Base-by-base conservation (phyloP, 1,140 invertebrate species). In the Eriocheir sinensis region DNA sequence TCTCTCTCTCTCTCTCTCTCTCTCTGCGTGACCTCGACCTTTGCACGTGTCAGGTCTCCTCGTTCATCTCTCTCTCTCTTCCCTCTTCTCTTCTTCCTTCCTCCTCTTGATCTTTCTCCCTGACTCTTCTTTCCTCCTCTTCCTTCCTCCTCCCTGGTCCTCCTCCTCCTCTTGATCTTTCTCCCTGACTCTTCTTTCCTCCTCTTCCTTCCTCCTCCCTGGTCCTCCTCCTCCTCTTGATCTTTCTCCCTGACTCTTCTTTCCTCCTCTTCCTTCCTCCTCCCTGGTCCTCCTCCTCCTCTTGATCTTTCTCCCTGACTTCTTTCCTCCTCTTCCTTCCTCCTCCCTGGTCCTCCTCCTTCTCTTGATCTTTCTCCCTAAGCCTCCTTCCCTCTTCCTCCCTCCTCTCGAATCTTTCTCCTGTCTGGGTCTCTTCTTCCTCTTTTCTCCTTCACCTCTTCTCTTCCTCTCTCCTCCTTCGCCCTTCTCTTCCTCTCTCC, bases 1-100 rank as follows among this genome's bases (percentile, higher is more conserved):
- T 86, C 83, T 86, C 83, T 86, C 83, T 86, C 83, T 86, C 83
- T 40, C 83, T 40, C 83, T 40, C 83, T 40, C 81, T 36, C 81
- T 36, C 81, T 36, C 81, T 36, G 17, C 15, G 15, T 83, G 3
- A 3, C 80, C 36, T 53, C 48, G 48, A 53, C 48, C 48, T 53
- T 53, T 17, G 9, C 48, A 53, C 48, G 21, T 53, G 48, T 17
- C 48, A 53, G 48, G 48, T 53, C 48, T 53, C 48, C 48, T 53
- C 48, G 12, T 53, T 53, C 48, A 12, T 53, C 21, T 17, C 9
- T 53, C 48, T 53, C 21, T 21, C 48, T 21, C 21, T 21, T 17
- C 21, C 21, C 21, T 21, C 48, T 21, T 53, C 21, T 21, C 48
- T 53, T 53, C 21, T 53, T 21, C 21, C 21, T 53, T 21, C 12